These are phyloP conservation scores for Grapholita molesta DNA, from an alignment of 1,140 invertebrate species.

Conservation along the genomic window DNA sequence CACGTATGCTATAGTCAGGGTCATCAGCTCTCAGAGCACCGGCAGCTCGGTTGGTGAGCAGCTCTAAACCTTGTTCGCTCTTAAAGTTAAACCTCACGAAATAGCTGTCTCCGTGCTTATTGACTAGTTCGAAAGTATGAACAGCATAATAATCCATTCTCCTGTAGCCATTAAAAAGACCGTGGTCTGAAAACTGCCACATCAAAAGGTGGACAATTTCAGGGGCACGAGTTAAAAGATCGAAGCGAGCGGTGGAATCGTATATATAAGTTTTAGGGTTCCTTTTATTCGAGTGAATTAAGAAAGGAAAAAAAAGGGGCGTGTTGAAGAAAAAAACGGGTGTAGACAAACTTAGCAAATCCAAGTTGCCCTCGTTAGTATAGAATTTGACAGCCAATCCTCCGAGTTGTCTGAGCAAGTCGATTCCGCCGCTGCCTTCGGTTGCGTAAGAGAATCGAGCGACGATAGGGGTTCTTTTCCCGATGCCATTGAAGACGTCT, in stretches of 20 bases:
- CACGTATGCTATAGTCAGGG: conserved; percentile 84
- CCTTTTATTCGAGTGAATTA: conserved; percentile 81
- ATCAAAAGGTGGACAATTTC: conserved; percentile 89
- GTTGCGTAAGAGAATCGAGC: too few species aligned
- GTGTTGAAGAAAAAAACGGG: conserved; percentile 85
- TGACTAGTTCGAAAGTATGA: conserved; percentile 84
- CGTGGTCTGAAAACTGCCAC: conserved; percentile 90
- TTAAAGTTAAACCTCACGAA: conserved; percentile 32
- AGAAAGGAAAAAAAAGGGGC: conserved; percentile 79
- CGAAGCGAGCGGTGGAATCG: conserved; percentile 92
- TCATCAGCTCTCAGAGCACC: conserved; percentile 77
- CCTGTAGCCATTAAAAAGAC: conserved; percentile 90
- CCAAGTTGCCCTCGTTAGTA: conserved; percentile 72
- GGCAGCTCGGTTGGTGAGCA: conserved; percentile 78
- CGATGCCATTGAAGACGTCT: too few species aligned
- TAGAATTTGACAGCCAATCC: conserved; percentile 86
- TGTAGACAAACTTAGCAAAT: conserved; percentile 81
- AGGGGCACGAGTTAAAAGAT: conserved; percentile 89
- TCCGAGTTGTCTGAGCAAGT: conserved; percentile 83
- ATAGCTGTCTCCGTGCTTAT: conserved; percentile 72
- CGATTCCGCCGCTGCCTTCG: conserved; percentile 81
- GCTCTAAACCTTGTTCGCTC: conserved; percentile 83
- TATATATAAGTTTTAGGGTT: conserved; percentile 83
- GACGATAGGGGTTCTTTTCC: too few species aligned
- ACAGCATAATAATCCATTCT: conserved; percentile 81